A percentile compares a stretch with the other conserved stretches of the same genome.
Evolutionary conservation across 2,113 vertebrate species (phyloP).

Genomic region (Pipra filicauda): DNA sequence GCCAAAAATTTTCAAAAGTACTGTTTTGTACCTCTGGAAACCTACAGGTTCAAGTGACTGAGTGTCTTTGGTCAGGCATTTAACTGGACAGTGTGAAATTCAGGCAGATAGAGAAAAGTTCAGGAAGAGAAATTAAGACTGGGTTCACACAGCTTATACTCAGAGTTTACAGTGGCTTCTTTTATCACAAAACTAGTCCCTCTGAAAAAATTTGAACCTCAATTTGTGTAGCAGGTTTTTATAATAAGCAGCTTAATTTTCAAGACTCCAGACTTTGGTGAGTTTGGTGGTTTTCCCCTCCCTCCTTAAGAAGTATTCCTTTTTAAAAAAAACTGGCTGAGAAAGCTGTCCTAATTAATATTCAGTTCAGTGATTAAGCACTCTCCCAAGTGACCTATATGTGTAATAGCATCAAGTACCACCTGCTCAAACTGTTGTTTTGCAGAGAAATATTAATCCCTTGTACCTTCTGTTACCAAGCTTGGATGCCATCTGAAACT

Average conservation of each 20-base stretch:
- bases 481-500: slow-evolving; percentile 48
- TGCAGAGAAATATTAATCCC: slow-evolving; percentile 45
- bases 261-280: background rate
- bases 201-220: rapidly evolving
- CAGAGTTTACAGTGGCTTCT: background rate
- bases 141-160: background rate
- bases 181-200: background rate
- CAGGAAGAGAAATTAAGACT: background rate
- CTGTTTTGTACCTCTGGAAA: background rate
- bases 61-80: background rate
- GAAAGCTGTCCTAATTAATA: slow-evolving; percentile 61
- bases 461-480: slow-evolving; percentile 47
- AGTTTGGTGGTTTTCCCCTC: rapidly evolving
- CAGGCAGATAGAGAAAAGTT: background rate
- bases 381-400: slow-evolving; percentile 57
- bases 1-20: background rate
- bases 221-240: background rate
- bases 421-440: slow-evolving; percentile 66
- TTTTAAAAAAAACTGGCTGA: background rate
- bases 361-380: slow-evolving; percentile 57
- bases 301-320: background rate
- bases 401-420: slow-evolving; percentile 55
- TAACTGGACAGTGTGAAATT: background rate
- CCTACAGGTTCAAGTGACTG: background rate
- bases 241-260: background rate